A percentile compares a stretch with the other conserved stretches of the same genome.
Evolutionary conservation across 2,888 invertebrate genomes (phyloP).

Genomic region (Atrina japonica): DNA sequence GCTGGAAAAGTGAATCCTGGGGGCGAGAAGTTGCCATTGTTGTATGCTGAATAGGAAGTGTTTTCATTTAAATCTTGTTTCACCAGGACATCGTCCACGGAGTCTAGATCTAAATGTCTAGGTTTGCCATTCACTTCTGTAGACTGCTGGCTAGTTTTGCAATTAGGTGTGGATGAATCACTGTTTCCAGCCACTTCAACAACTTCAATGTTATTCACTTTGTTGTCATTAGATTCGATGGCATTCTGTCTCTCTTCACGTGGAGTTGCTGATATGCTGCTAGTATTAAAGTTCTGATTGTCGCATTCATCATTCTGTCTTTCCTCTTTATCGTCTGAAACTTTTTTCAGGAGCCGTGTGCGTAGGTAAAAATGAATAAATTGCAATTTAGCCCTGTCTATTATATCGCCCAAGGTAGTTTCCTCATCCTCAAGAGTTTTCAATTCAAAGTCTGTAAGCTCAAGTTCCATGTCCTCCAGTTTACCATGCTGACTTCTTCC

Average conservation of each 20-base stretch:
- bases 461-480: constrained; percentile 31
- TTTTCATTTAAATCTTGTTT: not conserved
- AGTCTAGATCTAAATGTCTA: not conserved
- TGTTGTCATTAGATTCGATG: too few species aligned
- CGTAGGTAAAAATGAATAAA: constrained; percentile 32
- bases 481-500: constrained; percentile 29
- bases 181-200: too few species aligned
- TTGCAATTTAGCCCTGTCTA: constrained; percentile 35
- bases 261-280: not conserved
- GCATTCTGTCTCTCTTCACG: not conserved
- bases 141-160: too few species aligned
- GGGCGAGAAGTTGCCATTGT: not conserved
- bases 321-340: constrained; percentile 9
- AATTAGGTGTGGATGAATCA: too few species aligned
- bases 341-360: constrained; percentile 18
- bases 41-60: constrained; percentile 3
- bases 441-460: constrained; percentile 31
- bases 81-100: not conserved
- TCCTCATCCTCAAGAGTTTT: constrained; percentile 32
- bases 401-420: constrained; percentile 30
- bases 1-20: constrained; percentile 14
- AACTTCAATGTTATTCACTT: too few species aligned
- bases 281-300: too few species aligned
- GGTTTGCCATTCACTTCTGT: too few species aligned
- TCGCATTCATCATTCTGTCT: constrained; percentile 7